Conservation (phyloP, 2,113 vertebrate species). For the Ceuthmochares aereus region DNA sequence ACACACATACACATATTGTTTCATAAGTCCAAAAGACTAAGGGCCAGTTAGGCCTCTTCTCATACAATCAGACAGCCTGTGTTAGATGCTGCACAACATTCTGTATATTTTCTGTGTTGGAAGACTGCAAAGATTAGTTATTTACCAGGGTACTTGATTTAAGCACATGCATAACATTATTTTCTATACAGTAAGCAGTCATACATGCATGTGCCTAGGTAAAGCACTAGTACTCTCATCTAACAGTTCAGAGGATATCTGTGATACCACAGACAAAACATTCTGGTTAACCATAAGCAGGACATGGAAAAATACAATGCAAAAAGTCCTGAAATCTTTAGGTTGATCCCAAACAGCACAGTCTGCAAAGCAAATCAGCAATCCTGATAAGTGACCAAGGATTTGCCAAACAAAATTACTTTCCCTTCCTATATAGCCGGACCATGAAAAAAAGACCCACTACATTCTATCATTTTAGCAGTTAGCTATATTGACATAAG, state of each 20-base stretch:
- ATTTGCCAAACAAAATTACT: background rate
- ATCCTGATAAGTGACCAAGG: background rate
- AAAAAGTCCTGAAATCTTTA: background rate
- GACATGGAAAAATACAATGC: background rate
- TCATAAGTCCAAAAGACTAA: too few relatives aligned
- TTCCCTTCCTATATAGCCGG: background rate
- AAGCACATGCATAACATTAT: too few relatives aligned
- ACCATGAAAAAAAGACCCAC: background rate
- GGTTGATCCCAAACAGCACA: background rate
- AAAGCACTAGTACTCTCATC: background rate
- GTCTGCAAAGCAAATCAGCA: background rate
- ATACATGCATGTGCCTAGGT: accelerated
- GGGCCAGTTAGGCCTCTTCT: too few relatives aligned
- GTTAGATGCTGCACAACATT: background rate
- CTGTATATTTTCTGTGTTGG: background rate
- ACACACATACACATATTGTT: background rate
- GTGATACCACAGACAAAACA: background rate
- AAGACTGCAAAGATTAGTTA: background rate
- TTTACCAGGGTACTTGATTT: background rate
- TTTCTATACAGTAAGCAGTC: background rate
- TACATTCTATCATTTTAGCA: background rate
- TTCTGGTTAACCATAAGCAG: background rate
- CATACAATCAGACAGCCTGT: too few relatives aligned
- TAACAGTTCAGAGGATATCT: background rate
- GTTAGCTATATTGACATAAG: background rate